Percentiles rank a stretch among this genome's conserved stretches.
Conservation (phyloP, 2,888 invertebrate genomes). For the Cloeon dipterum region DNA sequence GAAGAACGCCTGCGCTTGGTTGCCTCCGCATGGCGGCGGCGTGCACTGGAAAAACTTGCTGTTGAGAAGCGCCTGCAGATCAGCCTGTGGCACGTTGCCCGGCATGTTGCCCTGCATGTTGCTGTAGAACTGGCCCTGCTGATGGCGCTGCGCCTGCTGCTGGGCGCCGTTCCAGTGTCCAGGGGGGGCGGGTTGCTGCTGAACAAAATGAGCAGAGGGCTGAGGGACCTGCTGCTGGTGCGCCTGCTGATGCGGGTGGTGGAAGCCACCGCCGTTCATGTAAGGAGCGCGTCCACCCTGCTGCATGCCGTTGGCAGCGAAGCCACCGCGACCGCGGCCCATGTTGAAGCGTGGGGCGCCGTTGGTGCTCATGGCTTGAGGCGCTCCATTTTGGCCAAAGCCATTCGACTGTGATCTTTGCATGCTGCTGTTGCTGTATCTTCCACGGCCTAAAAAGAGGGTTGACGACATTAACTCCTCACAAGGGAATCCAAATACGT, state of each 20-base stretch:
- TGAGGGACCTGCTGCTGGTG: conserved; percentile 24
- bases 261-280: conserved; percentile 10
- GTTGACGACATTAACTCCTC: too few species aligned
- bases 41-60: conserved; percentile 54
- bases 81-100: conserved; percentile 10
- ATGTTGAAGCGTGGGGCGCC: background rate
- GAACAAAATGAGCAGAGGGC: conserved; percentile 19
- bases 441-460: background rate
- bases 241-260: conserved; percentile 23
- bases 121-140: background rate
- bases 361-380: background rate
- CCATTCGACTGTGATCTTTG: background rate
- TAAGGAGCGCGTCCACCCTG: conserved; percentile 6
- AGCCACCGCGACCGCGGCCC: conserved; percentile 3
- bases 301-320: conserved; percentile 5
- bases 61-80: conserved; percentile 30
- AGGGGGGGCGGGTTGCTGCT: conserved; percentile 14
- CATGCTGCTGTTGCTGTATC: background rate
- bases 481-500: too few species aligned
- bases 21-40: conserved; percentile 25
- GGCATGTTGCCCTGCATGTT: background rate
- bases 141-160: conserved; percentile 13
- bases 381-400: background rate
- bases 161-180: conserved; percentile 8
- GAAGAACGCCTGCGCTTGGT: conserved; percentile 10